Evolutionary conservation across 2,113 vertebrate genomes (phyloP).

Genomic region (Prunella fulvescens): DNA sequence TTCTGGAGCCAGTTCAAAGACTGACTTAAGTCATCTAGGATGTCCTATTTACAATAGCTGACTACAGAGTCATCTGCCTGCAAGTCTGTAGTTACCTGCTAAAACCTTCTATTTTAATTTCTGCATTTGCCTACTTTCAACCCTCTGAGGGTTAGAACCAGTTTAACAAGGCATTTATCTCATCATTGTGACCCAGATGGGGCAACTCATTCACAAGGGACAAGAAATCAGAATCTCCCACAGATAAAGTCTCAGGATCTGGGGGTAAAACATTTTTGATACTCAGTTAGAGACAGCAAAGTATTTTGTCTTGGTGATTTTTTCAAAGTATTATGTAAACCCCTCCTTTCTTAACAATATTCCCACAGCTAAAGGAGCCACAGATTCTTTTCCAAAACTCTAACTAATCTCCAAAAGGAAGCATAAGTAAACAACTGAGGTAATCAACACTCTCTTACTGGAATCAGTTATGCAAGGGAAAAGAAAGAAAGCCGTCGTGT

Average conservation of each 20-base stretch:
- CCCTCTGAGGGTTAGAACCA: constrained; percentile 49
- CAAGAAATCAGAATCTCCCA: constrained; percentile 2
- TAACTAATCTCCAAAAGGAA: neutral
- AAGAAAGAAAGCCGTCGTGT: rapidly evolving
- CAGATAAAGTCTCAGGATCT: constrained; percentile 6
- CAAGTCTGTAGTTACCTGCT: constrained; percentile 58
- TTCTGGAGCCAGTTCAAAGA: constrained; percentile 51
- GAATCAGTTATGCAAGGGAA: neutral
- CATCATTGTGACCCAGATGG: constrained; percentile 33
- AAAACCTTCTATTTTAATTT: constrained; percentile 57
- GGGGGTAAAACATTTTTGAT: neutral
- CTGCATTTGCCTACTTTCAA: constrained; percentile 62
- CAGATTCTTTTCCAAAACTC: neutral
- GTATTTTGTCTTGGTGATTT: neutral
- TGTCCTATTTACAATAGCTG: constrained; percentile 48
- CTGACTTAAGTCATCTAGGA: constrained; percentile 26
- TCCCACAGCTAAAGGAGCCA: neutral
- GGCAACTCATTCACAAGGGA: neutral
- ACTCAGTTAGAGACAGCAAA: neutral
- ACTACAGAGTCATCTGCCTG: constrained; percentile 37
- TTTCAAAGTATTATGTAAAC: neutral
- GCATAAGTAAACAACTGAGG: neutral
- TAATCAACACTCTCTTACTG: neutral
- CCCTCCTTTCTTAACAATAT: neutral
- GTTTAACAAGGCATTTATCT: constrained; percentile 47